These are phyloP conservation scores for Siderastrea siderea DNA, from an alignment of 92 coral and sea anemone species.

Conservation along the genomic window DNA sequence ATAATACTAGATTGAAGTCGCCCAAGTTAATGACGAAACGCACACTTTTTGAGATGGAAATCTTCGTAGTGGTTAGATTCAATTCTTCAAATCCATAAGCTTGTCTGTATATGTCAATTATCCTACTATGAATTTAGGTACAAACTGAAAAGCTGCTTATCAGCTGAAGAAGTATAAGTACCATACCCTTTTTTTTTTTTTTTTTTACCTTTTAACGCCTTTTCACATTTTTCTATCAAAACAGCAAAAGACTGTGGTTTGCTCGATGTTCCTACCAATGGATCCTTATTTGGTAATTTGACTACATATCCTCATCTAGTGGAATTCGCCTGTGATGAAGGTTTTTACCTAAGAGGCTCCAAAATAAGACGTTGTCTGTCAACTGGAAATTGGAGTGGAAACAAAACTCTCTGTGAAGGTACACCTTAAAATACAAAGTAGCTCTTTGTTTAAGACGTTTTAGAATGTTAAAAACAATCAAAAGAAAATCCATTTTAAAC, in stretches of 20 bases:
- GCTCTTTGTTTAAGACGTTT: no score
- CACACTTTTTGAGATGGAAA: no score
- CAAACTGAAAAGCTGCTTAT: no score
- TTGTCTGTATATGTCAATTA: no score
- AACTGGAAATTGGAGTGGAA: conserved; percentile 70
- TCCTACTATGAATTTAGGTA: no score
- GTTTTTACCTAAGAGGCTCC: conserved; percentile 49
- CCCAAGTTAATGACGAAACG: no score
- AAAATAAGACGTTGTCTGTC: conserved; percentile 42
- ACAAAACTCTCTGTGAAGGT: conserved; percentile 56
- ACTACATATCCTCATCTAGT: conserved; percentile 37
- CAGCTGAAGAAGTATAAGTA: neutral
- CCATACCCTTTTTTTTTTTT: no score
- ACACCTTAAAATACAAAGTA: neutral
- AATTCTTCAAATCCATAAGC: no score
- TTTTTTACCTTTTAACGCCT: neutral
- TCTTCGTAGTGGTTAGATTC: no score
- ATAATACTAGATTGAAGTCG: no score
- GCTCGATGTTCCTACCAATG: conserved; percentile 28
- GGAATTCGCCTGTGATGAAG: conserved; percentile 33
- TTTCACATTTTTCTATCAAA: neutral
- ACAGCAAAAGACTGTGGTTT: conserved; percentile 48
- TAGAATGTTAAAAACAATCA: no score
- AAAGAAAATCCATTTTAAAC: no score
- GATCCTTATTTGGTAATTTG: conserved; percentile 30